Evolutionary conservation across 30 jellyfish, hydroid and myxozoan species (phyloP), one percentile per base, ranked within the genome.

Genomic region (Pelagia noctiluca): DNA sequence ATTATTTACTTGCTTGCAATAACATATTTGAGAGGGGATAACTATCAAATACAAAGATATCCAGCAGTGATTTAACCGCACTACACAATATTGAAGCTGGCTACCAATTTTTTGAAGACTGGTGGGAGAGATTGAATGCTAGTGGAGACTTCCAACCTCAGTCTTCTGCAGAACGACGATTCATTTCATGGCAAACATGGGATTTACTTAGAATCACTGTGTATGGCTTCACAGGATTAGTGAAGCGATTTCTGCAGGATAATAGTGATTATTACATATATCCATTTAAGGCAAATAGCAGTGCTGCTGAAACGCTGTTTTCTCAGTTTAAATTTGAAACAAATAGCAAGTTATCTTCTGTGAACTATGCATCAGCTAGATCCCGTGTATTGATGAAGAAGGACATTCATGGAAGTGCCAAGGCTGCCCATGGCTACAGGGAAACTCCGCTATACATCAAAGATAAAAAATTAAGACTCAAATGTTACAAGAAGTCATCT

Each of bases 391-490:
- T 71, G 69, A 36, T 71, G 69, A 71, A n/a, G n/a, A n/a, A n/a
- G n/a, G n/a, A n/a, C n/a, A n/a, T n/a, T n/a, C n/a, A n/a, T n/a
- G n/a, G n/a, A 71, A 47, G 69, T 36, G 66, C 83, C 48, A 71
- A 71, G 69, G 83, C 83, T 71, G 83, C 83, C 21, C 83, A 48
- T 36, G 83, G 83, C 66, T 71, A 71, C 83, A 38, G 83, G 69
- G 69, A 71, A 1, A 71, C n/a, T n/a, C n/a, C n/a, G n/a, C n/a
- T n/a, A n/a, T n/a, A n/a, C n/a, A n/a, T n/a, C n/a, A n/a, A n/a
- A n/a, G n/a, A n/a, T n/a, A n/a, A n/a, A n/a, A n/a, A n/a, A n/a
- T n/a, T n/a, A n/a, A n/a, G n/a, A n/a, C 83, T 52, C 78, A 65
- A 65, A 65, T 29, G 13, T 65, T 65, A 65, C 46, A 65, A 29